Base-by-base conservation (phyloP, 1,140 invertebrate species). In the Lycorma delicatula region DNA sequence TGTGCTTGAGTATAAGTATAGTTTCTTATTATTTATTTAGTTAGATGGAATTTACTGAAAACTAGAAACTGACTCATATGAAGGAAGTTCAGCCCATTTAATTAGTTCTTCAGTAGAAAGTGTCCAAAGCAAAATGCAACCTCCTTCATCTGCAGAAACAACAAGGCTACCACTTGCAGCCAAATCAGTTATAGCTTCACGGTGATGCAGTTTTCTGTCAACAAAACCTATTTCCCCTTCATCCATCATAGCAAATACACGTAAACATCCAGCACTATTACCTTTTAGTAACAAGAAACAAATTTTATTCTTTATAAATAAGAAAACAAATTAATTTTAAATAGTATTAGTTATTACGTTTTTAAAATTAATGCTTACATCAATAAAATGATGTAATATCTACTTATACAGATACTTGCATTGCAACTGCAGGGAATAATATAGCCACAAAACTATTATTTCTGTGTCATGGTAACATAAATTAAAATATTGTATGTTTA, bases 141-240 rank as follows among this genome's bases (percentile, higher is more conserved):
- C 68, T 3, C 57, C 60, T 41, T 65, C 63, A 54, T 70, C 68
- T 38, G 60, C 63, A 7, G 68, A 66, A 7, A 54, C 65, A 9
- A 70, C 9, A n/a, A 63, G 22, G 9, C 66, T 53, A 47, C 61
- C 59, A 16, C 44, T 46, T 0, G 56, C 51, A 1, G 64, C 44
- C 28, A 68, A 47, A 34, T 67, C 67, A 0, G 60, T 46, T 9
- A 68, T 63, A 0, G 66, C 61, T 16, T 61, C 54, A 0, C 34
- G 44, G 27, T 68, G 67, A 13, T 55, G 49, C 20, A 64, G 47
- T 55, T 68, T 67, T 16, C 66, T 48, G 49, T 68, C 66, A 1
- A 68, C 58, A 54, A 68, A 67, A 13, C 60, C 54, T 9, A 67
- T 34, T 38, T 58, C 44, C 13, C 59, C 57, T 2, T 65, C 60